Evolutionary conservation across 1,140 invertebrate species (phyloP).

Genomic region (Calycopis cecrops): DNA sequence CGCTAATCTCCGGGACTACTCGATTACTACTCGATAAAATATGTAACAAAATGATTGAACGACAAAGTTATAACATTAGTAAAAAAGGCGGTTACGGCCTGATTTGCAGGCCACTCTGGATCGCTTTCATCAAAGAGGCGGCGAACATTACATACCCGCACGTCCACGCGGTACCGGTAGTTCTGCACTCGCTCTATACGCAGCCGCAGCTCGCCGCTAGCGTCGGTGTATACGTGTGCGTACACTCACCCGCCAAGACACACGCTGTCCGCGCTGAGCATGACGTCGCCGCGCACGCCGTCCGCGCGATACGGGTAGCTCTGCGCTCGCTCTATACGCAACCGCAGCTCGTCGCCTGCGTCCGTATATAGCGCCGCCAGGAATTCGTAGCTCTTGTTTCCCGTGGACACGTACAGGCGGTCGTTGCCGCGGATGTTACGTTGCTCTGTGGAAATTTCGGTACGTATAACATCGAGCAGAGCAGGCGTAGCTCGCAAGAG

Average conservation of each 20-base stretch:
- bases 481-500: too few relatives aligned
- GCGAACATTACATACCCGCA: constrained; percentile 83
- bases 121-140: too few relatives aligned
- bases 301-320: constrained; percentile 74
- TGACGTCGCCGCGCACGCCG: constrained; percentile 84
- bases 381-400: constrained; percentile 82
- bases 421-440: constrained; percentile 81
- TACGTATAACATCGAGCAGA: too few relatives aligned
- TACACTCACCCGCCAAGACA: constrained; percentile 77
- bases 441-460: too few relatives aligned
- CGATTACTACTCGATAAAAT: too few relatives aligned
- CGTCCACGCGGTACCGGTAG: constrained; percentile 75
- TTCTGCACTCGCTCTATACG: constrained; percentile 33
- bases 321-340: constrained; percentile 32
- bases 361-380: constrained; percentile 82
- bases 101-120: too few relatives aligned
- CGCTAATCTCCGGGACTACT: too few relatives aligned
- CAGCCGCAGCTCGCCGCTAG: constrained; percentile 25
- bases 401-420: constrained; percentile 84
- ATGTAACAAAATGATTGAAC: too few relatives aligned
- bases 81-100: too few relatives aligned
- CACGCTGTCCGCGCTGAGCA: constrained; percentile 82
- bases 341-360: constrained; percentile 29
- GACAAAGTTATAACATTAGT: too few relatives aligned
- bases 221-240: constrained; percentile 7